Conservation (phyloP, 2,888 invertebrate genomes). For the Spodoptera picta region DNA sequence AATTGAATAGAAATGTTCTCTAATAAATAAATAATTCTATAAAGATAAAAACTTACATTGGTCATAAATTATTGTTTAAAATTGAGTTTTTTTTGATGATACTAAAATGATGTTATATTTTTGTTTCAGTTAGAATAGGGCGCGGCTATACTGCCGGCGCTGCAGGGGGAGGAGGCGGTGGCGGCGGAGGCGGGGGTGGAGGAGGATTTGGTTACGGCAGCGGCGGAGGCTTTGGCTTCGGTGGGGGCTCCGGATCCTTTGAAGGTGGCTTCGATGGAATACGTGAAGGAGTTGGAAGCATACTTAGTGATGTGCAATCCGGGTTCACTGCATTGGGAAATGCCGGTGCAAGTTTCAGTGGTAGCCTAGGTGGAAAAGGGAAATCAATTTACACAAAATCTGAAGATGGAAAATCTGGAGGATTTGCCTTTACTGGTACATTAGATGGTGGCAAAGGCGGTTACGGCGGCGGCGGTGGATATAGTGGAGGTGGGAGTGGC, state of each 20-base stretch:
- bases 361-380: conserved; percentile 60
- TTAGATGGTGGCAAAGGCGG: conserved; percentile 76
- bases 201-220: conserved; percentile 58
- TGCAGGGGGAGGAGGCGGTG: conserved; percentile 49
- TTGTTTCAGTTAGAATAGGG: conserved; percentile 73
- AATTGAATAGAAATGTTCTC: too few relatives aligned
- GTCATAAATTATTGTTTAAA: not conserved
- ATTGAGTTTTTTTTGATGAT: not conserved
- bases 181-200: conserved; percentile 61
- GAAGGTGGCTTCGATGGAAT: conserved; percentile 63
- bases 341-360: conserved; percentile 49
- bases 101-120: conserved; percentile 10
- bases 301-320: conserved; percentile 69
- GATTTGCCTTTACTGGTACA: conserved; percentile 80
- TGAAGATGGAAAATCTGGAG: conserved; percentile 82
- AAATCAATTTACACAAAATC: conserved; percentile 78
- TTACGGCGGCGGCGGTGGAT: conserved; percentile 80
- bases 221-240: conserved; percentile 61
- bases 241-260: conserved; percentile 60
- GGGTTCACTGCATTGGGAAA: conserved; percentile 64
- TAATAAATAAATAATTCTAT: too few relatives aligned
- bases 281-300: conserved; percentile 68
- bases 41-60: too few relatives aligned
- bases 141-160: conserved; percentile 70
- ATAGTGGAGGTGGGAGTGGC: conserved; percentile 71